A percentile compares a stretch with the other conserved stretches of the same genome.
Conservation (phyloP, 1,140 invertebrate genomes). For the Brachystomella parvula region DNA sequence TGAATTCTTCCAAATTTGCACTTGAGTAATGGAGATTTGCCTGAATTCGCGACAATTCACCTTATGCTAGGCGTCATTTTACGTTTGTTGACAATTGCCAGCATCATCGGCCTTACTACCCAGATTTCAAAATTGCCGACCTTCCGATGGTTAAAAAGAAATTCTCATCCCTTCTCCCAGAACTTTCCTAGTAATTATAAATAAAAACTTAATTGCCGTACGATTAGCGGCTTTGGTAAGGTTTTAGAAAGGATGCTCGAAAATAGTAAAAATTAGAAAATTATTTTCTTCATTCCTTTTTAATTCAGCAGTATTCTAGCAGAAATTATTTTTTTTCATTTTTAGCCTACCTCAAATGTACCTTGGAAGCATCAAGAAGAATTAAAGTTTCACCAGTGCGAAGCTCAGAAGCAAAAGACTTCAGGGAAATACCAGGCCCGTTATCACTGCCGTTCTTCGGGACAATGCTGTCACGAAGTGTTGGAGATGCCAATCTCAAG, state of each 20-base stretch:
- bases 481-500: slow-evolving; percentile 10
- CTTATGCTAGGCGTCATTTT: too few relatives aligned
- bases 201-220: background rate
- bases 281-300: too few relatives aligned
- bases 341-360: background rate
- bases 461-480: slow-evolving; percentile 10
- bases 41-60: too few relatives aligned
- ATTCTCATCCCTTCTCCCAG: background rate
- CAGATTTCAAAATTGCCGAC: background rate
- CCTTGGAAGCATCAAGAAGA: background rate
- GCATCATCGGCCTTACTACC: too few relatives aligned
- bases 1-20: too few relatives aligned
- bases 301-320: background rate
- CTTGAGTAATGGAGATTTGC: too few relatives aligned
- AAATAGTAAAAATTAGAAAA: too few relatives aligned
- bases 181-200: background rate
- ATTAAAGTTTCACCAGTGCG: background rate
- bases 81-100: too few relatives aligned
- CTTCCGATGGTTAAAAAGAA: too few relatives aligned
- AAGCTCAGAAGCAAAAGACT: background rate
- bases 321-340: background rate
- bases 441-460: slow-evolving; percentile 29
- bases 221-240: background rate
- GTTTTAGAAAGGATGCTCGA: too few relatives aligned
- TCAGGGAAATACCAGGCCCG: slow-evolving; percentile 29